Evolutionary conservation across 2,113 vertebrate species (phyloP), one percentile per base, ranked within the genome.

Genomic region (Dipodomys spectabilis): DNA sequence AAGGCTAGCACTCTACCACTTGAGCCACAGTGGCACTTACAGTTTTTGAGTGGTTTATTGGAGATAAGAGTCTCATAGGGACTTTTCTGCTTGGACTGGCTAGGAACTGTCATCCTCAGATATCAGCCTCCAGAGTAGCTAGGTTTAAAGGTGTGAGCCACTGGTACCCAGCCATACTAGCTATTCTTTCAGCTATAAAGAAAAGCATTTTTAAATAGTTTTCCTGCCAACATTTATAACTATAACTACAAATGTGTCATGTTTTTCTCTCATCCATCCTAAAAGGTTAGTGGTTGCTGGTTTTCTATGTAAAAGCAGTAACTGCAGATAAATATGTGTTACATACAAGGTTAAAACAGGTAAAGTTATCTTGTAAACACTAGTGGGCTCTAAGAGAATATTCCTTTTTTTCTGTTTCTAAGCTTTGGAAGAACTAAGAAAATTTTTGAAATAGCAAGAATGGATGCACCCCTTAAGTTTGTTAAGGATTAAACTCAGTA

Each of bases 401-500:
- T 68, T 82, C 30, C 20, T 30, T 32, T 77, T 92, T 84, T 22
- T 86, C 18, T 71, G 44, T 96, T 86, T 74, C 44, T 92, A 69
- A 93, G 73, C 35, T 91, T 96, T 88, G 78, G 57, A 44, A 88
- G 87, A 82, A 80, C 62, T 74, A 62, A 69, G 62, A 90, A 57
- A n/a, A 60, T 32, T 49, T 85, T 86, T 88, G 44, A 95, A 67
- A 94, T 45, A 72, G 27, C 68, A 78, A 94, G 71, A 60, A 60
- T 67, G 74, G n/a, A 69, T 82, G 2, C 35, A 60, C 19, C 77
- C 19, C 45, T 87, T 71, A 35, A 80, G 18, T 94, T 82, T 83
- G 57, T 69, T 78, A 77, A 90, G 62, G 18, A 75, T 28, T 23
- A 10, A 90, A 94, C 45, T 73, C 67, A 94, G 49, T 60, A 20